A percentile compares a stretch with the other conserved stretches of the same genome.
Evolutionary conservation across 2,113 vertebrate genomes (phyloP).

Genomic region (Felis catus): DNA sequence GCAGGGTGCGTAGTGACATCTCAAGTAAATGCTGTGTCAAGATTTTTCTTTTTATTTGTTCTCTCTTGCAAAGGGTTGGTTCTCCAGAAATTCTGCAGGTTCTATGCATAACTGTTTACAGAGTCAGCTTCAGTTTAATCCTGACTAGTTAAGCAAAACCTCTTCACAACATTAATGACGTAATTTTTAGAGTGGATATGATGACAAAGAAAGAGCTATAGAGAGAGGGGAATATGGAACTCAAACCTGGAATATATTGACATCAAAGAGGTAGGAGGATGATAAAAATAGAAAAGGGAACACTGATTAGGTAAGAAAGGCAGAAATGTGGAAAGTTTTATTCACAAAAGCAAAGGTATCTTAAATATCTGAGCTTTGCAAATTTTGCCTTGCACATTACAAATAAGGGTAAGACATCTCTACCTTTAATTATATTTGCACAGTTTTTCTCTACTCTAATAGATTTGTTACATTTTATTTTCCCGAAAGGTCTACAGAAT

Average conservation of each 20-base stretch:
- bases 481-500: not conserved
- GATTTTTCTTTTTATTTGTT: not conserved
- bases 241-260: not conserved
- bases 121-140: not conserved
- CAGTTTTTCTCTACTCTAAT: not conserved
- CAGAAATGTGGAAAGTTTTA: not conserved
- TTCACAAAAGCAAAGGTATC: not conserved
- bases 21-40: not conserved
- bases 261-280: not conserved
- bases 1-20: not conserved
- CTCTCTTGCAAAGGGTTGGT: not conserved
- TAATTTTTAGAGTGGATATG: not conserved
- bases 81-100: not conserved
- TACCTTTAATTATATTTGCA: not conserved
- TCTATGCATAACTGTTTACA: not conserved
- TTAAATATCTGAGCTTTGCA: not conserved
- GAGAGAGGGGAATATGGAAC: not conserved
- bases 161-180: not conserved
- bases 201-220: not conserved
- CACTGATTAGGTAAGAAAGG: not conserved
- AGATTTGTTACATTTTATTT: not conserved
- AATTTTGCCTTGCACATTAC: not conserved
- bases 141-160: not conserved
- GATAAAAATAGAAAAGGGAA: not conserved
- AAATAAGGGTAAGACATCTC: not conserved